phyloP scores from a whole-genome alignment of 2,797 vertebrate genomes.

The Lycodopsis pacificus region DNA sequence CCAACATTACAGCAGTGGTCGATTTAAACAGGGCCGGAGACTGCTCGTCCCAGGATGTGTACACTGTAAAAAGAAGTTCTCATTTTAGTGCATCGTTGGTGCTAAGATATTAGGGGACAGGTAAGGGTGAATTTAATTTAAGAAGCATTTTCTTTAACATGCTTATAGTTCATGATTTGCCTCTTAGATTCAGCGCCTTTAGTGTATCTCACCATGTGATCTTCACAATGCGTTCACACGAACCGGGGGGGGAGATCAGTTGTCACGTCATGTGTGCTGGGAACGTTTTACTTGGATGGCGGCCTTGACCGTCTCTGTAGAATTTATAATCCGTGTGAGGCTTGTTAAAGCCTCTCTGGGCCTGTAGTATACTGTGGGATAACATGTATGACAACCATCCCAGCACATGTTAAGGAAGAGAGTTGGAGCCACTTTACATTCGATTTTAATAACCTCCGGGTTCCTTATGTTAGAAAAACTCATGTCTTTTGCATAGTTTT shows the following conservation, averaged over 20 bases:
- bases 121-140: neutral
- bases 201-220: constrained; percentile 16
- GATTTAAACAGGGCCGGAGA: neutral
- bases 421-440: constrained; percentile 10
- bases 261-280: constrained; percentile 45
- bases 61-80: neutral
- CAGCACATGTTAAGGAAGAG: constrained; percentile 19
- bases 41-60: neutral
- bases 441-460: neutral
- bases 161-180: neutral
- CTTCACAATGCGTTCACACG: constrained; percentile 36
- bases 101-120: neutral
- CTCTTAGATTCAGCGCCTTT: constrained; percentile 1
- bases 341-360: constrained; percentile 41
- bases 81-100: neutral
- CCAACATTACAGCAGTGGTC: neutral
- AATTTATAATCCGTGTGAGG: constrained; percentile 55
- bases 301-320: constrained; percentile 32
- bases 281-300: constrained; percentile 49
- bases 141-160: neutral
- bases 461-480: constrained; percentile 9
- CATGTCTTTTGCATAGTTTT: neutral
- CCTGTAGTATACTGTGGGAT: constrained; percentile 14
- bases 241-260: constrained; percentile 36
- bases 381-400: constrained; percentile 26